These are phyloP conservation scores for Dryomyza anilis DNA, from an alignment of 2,888 invertebrate species.

Conservation along the genomic window DNA sequence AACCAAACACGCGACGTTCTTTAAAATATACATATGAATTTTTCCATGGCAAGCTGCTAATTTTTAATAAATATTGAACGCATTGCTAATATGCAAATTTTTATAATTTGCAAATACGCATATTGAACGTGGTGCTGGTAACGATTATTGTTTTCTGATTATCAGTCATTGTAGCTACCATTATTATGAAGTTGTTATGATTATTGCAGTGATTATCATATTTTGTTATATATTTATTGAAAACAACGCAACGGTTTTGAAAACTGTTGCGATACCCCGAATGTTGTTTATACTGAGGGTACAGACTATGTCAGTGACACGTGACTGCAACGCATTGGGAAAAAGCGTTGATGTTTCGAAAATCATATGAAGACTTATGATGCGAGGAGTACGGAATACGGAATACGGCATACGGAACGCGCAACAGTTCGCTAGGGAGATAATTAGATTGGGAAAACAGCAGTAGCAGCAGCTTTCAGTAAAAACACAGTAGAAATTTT, in stretches of 20 bases:
- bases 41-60: constrained; percentile 38
- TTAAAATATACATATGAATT: not conserved
- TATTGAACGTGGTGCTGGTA: constrained; percentile 29
- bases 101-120: constrained; percentile 36
- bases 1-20: not conserved
- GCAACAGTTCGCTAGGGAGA: constrained; percentile 7
- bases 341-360: not conserved
- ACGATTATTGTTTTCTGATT: constrained; percentile 43
- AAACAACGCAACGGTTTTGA: not conserved
- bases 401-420: not conserved
- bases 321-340: not conserved
- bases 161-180: constrained; percentile 33
- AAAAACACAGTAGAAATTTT: constrained; percentile 29
- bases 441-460: constrained; percentile 7
- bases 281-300: not conserved
- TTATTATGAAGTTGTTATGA: not conserved
- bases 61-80: constrained; percentile 49
- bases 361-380: no score
- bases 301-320: not conserved
- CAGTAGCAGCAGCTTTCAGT: not conserved
- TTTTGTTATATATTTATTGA: constrained; percentile 15
- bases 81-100: constrained; percentile 44
- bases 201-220: constrained; percentile 25
- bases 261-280: not conserved
- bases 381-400: no score